Conservation (phyloP, 2,888 invertebrate genomes). For the Chydorus sphaericus region DNA sequence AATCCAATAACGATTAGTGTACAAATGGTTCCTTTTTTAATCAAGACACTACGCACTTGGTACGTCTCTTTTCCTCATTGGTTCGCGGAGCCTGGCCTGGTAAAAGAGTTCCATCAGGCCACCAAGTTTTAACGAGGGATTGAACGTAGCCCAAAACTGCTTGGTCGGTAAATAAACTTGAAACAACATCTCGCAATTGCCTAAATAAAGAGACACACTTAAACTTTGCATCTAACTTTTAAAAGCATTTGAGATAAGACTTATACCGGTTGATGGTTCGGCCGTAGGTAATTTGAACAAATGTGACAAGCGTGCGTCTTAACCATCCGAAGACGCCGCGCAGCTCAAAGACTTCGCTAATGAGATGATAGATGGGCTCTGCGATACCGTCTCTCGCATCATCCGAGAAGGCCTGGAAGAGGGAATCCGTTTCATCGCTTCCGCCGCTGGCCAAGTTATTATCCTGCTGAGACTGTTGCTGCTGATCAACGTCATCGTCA, state of each 20-base stretch:
- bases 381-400: constrained; percentile 66
- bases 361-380: constrained; percentile 70
- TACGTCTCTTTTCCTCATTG: constrained; percentile 41
- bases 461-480: background rate
- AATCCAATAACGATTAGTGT: background rate
- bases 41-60: constrained; percentile 18
- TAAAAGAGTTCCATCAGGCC: constrained; percentile 64
- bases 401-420: constrained; percentile 7
- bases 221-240: background rate
- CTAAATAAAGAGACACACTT: constrained; percentile 31
- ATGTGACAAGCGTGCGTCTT: constrained; percentile 70
- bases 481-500: constrained; percentile 9
- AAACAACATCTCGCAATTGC: constrained; percentile 72
- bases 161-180: constrained; percentile 75
- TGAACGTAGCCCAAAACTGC: constrained; percentile 80
- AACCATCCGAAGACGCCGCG: constrained; percentile 77
- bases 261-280: constrained; percentile 58
- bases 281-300: constrained; percentile 84
- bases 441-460: background rate
- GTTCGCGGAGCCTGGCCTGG: constrained; percentile 40
- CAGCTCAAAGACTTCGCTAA: constrained; percentile 82
- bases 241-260: constrained; percentile 5
- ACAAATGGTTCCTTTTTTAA: background rate
- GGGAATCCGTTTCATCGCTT: constrained; percentile 2
- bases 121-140: constrained; percentile 68